These are phyloP conservation scores for Heterochromis multidens DNA, from an alignment of 2,113 vertebrate species.

Conservation along the genomic window DNA sequence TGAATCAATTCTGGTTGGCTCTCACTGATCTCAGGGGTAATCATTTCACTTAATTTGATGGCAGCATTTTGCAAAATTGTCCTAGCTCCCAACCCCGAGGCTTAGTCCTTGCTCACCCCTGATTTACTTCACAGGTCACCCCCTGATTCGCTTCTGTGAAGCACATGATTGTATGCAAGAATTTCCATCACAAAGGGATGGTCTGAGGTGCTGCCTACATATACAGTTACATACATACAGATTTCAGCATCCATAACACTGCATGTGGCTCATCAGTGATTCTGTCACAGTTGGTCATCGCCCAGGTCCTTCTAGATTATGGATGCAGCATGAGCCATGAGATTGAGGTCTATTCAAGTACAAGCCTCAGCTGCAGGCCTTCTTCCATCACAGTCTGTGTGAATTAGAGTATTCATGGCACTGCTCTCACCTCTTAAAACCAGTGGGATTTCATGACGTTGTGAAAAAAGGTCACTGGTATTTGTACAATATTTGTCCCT, in stretches of 20 bases:
- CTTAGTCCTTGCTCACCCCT: neutral
- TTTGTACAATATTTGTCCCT: neutral
- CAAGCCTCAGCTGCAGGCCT: neutral
- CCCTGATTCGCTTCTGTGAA: neutral
- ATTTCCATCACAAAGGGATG: neutral
- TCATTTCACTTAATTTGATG: neutral
- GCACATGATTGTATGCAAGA: neutral
- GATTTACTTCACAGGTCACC: neutral
- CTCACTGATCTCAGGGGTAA: neutral
- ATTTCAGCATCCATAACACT: neutral
- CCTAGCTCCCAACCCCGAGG: neutral
- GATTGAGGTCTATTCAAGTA: neutral
- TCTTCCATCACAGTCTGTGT: neutral
- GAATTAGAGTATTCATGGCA: slow-evolving; percentile 16
- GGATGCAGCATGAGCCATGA: neutral
- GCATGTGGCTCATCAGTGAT: slow-evolving; percentile 16
- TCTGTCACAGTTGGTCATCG: neutral
- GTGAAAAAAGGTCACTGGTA: slow-evolving; percentile 34
- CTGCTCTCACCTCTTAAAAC: neutral
- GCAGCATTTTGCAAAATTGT: neutral
- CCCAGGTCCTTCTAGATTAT: neutral
- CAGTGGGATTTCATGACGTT: slow-evolving; percentile 5
- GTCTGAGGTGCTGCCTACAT: neutral
- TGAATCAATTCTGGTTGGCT: neutral
- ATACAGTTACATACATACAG: neutral